Evolutionary conservation across 2,888 invertebrate genomes (phyloP).

Genomic region (Meteorus cinctellus): DNA sequence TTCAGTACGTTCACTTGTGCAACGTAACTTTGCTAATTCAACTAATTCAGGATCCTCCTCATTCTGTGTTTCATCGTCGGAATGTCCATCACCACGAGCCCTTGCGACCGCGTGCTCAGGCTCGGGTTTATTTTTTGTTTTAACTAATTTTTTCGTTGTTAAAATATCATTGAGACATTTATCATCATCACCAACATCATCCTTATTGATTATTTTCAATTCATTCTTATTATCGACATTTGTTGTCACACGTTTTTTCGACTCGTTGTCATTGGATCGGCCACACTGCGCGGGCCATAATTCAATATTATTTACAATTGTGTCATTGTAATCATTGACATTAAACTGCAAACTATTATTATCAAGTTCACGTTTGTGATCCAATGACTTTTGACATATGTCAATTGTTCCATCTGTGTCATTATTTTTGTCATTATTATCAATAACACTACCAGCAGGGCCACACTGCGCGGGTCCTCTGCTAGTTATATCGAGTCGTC

Average conservation of each 20-base stretch:
- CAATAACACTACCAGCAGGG: conserved; percentile 60
- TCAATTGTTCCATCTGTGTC: conserved; percentile 35
- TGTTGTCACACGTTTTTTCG: conserved; percentile 10
- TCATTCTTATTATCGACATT: conserved; percentile 16
- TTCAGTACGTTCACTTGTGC: conserved; percentile 92
- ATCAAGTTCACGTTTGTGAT: conserved; percentile 43
- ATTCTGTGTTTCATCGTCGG: conserved; percentile 67
- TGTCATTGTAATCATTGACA: conserved; percentile 57
- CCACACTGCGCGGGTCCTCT: conserved; percentile 74
- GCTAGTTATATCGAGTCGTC: conserved; percentile 62
- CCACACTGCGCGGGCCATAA: conserved; percentile 72
- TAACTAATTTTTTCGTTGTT: conserved; percentile 6
- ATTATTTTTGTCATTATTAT: conserved; percentile 30
- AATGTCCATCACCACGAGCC: conserved; percentile 70
- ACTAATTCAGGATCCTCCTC: conserved; percentile 86
- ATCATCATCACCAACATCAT: conserved; percentile 13
- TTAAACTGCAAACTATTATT: conserved; percentile 35
- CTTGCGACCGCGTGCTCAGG: conserved; percentile 73
- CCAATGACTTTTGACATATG: conserved; percentile 37
- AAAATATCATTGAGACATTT: neutral
- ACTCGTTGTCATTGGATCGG: conserved; percentile 56
- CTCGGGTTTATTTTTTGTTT: conserved; percentile 54
- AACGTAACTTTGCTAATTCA: conserved; percentile 88
- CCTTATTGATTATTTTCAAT: conserved; percentile 4
- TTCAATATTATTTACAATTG: conserved; percentile 54